A percentile compares a stretch with the other conserved stretches of the same genome.
These are phyloP conservation scores for Noctua comes DNA, from an alignment of 2,888 invertebrate species.

Conservation along the genomic window DNA sequence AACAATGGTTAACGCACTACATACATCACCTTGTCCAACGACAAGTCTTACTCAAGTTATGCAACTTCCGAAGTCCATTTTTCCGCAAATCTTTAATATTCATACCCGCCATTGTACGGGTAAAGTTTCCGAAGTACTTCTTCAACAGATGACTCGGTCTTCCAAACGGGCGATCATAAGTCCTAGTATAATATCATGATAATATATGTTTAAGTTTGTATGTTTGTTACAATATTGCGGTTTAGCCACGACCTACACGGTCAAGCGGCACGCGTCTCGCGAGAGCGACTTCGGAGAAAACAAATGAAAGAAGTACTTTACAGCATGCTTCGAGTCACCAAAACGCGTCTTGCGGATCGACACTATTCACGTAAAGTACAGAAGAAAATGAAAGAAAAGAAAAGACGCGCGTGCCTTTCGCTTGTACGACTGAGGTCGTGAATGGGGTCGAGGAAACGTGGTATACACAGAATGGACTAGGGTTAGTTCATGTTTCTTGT, in stretches of 20 bases:
- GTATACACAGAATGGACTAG: background rate
- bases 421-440: background rate
- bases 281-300: too few species aligned
- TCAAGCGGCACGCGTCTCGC: background rate
- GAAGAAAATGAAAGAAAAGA: background rate
- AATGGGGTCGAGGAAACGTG: background rate
- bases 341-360: background rate
- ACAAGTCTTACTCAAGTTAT: slow-evolving; percentile 25
- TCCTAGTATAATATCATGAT: background rate
- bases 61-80: slow-evolving; percentile 33
- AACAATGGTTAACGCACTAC: slow-evolving; percentile 3
- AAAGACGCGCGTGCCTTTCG: background rate
- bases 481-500: background rate
- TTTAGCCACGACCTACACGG: background rate
- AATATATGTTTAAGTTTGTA: background rate
- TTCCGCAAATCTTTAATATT: slow-evolving; percentile 41
- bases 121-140: slow-evolving; percentile 37
- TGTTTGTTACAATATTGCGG: background rate
- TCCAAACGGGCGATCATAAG: slow-evolving; percentile 10
- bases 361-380: background rate
- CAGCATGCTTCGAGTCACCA: background rate
- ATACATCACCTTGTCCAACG: slow-evolving; percentile 8
- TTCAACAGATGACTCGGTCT: slow-evolving; percentile 25
- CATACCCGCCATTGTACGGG: slow-evolving; percentile 25
- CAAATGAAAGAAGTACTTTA: background rate